These are phyloP conservation scores for Zhuqinia jingwanae DNA, from an alignment of 2,888 invertebrate genomes.

Conservation along the genomic window DNA sequence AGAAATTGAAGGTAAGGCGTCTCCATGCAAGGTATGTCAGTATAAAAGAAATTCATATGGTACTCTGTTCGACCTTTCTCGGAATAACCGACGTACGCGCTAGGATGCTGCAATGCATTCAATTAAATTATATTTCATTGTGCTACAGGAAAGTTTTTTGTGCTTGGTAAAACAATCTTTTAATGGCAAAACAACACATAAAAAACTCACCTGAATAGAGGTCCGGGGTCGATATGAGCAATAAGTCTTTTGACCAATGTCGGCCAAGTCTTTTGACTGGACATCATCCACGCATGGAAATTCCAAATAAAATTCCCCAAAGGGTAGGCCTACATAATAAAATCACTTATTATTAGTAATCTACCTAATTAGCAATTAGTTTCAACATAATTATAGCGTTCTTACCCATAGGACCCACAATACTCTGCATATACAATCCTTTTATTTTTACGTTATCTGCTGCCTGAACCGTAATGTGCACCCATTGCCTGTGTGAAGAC, in stretches of 20 bases:
- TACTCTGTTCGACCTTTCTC: neutral
- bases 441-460: neutral
- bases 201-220: conserved; percentile 21
- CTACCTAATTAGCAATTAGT: too few relatives aligned
- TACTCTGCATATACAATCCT: conserved; percentile 16
- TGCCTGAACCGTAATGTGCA: conserved; percentile 10
- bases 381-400: too few relatives aligned
- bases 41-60: conserved; percentile 1
- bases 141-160: neutral
- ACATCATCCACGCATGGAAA: conserved; percentile 42
- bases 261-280: neutral
- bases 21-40: conserved; percentile 22
- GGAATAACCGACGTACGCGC: conserved; percentile 5
- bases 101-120: conserved; percentile 17
- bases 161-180: too few relatives aligned
- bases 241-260: neutral
- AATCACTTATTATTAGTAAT: too few relatives aligned
- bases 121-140: neutral
- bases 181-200: too few relatives aligned
- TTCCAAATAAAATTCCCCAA: conserved; percentile 49
- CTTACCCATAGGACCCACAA: conserved; percentile 28
- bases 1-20: conserved; percentile 30
- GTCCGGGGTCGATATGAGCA: conserved; percentile 18
- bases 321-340: conserved; percentile 6
- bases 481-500: conserved; percentile 32